Percentiles rank a stretch among this genome's conserved stretches.
These are phyloP conservation scores for Acyrthosiphon pisum DNA, from an alignment of 1,140 invertebrate genomes.

Conservation along the genomic window DNA sequence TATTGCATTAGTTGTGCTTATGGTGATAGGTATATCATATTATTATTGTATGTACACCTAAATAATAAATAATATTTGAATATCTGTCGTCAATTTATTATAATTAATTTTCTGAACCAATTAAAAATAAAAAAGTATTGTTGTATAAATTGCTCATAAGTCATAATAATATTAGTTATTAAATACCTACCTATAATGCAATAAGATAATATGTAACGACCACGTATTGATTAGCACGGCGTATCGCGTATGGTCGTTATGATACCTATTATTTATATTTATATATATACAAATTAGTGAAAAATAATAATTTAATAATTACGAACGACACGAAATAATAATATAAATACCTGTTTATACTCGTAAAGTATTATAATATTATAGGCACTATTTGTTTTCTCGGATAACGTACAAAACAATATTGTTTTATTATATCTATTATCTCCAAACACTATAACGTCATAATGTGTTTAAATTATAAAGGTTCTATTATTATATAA, in stretches of 20 bases:
- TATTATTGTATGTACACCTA: not conserved
- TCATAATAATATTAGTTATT: not conserved
- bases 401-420: not conserved
- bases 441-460: not conserved
- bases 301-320: conserved; percentile 28
- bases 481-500: not conserved
- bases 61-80: not conserved
- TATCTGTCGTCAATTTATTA: not conserved
- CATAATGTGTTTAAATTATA: not conserved
- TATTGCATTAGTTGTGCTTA: too few species aligned
- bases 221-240: not conserved
- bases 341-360: not conserved
- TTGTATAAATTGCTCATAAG: not conserved
- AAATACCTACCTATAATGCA: not conserved
- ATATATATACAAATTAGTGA: not conserved
- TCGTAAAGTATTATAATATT: not conserved
- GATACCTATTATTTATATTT: conserved; percentile 7
- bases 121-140: not conserved
- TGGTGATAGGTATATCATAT: too few species aligned
- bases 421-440: not conserved
- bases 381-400: not conserved
- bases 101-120: conserved; percentile 18
- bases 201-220: not conserved
- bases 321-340: not conserved
- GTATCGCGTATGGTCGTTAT: not conserved